phyloP scores from a whole-genome alignment of 2,113 vertebrate species.

The Mungos mungo region DNA sequence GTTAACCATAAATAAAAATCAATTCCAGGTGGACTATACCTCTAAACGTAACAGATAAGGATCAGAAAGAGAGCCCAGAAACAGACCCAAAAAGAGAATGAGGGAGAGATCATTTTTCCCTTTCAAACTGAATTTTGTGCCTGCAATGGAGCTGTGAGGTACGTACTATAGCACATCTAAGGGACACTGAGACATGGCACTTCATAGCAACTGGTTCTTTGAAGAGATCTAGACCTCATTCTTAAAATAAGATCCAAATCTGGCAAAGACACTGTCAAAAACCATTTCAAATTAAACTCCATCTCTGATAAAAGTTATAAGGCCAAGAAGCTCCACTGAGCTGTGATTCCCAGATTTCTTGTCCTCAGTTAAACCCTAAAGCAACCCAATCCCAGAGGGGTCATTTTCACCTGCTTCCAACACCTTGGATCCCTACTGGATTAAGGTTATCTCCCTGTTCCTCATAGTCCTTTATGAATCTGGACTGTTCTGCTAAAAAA shows the following conservation, averaged over 20 bases:
- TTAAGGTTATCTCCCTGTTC: not conserved
- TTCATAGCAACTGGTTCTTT: not conserved
- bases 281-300: not conserved
- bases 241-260: not conserved
- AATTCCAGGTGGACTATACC: not conserved
- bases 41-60: not conserved
- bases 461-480: not conserved
- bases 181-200: not conserved
- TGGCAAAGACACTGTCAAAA: not conserved
- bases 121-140: not conserved
- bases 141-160: not conserved
- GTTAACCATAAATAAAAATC: not conserved
- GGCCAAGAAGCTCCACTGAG: not conserved
- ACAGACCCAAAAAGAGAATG: not conserved
- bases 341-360: not conserved
- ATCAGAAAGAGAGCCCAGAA: not conserved
- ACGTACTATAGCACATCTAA: not conserved
- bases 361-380: not conserved
- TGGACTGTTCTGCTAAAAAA: not conserved
- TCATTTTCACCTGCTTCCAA: not conserved
- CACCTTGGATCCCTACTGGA: not conserved
- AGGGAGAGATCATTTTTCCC: not conserved
- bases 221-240: not conserved
- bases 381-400: not conserved
- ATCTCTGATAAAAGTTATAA: not conserved